Evolutionary conservation across 2,113 vertebrate genomes (phyloP).

Genomic region (Odocoileus hemionus): DNA sequence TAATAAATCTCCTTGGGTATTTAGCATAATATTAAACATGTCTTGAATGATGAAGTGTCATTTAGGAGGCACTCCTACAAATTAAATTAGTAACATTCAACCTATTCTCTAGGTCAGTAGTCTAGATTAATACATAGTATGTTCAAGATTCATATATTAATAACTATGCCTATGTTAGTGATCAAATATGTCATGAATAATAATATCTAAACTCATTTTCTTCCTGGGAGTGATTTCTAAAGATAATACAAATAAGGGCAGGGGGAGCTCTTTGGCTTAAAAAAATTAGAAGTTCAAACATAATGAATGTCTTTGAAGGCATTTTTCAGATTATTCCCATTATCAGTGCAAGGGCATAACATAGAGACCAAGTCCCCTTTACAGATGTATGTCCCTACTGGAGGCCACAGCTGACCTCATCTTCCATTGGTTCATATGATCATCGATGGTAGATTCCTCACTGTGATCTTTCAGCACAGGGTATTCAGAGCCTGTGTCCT

Average conservation of each 20-base stretch:
- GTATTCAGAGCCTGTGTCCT: background rate
- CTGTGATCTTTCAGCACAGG: background rate
- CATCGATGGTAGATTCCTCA: background rate
- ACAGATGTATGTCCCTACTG: background rate
- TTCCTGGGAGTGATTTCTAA: conserved; percentile 25
- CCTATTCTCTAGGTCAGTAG: background rate
- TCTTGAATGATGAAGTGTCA: background rate
- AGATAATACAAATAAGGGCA: background rate
- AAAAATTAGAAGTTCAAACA: background rate
- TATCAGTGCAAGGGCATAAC: background rate
- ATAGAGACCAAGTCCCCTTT: background rate
- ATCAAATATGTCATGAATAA: conserved; percentile 11
- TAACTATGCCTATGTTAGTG: background rate
- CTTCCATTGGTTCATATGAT: background rate
- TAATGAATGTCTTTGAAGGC: background rate
- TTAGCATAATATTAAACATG: conserved; percentile 8
- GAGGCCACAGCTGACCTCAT: background rate
- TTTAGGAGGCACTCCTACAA: background rate
- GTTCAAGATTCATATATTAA: background rate
- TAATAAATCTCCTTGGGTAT: background rate
- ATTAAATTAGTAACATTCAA: conserved; percentile 21
- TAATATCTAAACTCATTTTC: background rate
- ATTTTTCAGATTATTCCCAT: background rate
- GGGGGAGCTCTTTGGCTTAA: background rate
- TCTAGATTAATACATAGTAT: background rate